phyloP scores from a whole-genome alignment of 64 coral and sea anemone genomes.

The Montipora efflorescens region DNA sequence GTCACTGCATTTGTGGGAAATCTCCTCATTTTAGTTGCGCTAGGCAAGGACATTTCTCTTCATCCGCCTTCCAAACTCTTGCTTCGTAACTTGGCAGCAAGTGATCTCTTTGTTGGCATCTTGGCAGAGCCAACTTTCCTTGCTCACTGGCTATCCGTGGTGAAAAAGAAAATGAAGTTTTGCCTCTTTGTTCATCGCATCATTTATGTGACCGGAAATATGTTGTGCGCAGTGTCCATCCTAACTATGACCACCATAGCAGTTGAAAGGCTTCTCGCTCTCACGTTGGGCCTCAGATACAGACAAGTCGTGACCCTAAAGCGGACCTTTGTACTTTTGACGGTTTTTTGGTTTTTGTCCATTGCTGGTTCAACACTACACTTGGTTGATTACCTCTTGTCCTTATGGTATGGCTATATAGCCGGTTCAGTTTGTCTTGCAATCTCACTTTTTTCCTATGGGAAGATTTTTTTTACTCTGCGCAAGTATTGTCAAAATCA shows the following conservation, averaged over 20 bases:
- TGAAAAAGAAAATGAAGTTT: background rate
- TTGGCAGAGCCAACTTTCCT: background rate
- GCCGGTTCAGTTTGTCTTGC: background rate
- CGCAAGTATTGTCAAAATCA: background rate
- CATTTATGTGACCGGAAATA: background rate
- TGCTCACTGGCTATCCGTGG: background rate
- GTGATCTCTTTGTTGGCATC: background rate
- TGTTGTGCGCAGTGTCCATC: background rate
- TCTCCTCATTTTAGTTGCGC: background rate
- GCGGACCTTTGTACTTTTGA: background rate
- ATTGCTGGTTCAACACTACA: background rate
- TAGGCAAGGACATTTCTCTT: constrained; percentile 1
- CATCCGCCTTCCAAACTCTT: constrained; percentile 18
- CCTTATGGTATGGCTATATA: background rate
- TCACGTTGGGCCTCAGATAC: background rate
- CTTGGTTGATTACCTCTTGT: background rate
- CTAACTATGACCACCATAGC: background rate
- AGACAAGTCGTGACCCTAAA: constrained; percentile 7
- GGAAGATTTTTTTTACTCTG: background rate
- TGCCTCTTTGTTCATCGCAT: background rate
- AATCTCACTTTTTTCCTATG: background rate
- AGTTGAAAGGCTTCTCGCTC: background rate
- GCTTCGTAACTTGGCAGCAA: background rate
- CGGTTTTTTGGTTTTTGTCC: background rate
- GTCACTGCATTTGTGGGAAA: constrained; percentile 19